Evolutionary conservation across 53 echinoderm and acorn worm species (phyloP), one percentile per base, ranked within the genome.

Genomic region (Glandiceps talaboti): DNA sequence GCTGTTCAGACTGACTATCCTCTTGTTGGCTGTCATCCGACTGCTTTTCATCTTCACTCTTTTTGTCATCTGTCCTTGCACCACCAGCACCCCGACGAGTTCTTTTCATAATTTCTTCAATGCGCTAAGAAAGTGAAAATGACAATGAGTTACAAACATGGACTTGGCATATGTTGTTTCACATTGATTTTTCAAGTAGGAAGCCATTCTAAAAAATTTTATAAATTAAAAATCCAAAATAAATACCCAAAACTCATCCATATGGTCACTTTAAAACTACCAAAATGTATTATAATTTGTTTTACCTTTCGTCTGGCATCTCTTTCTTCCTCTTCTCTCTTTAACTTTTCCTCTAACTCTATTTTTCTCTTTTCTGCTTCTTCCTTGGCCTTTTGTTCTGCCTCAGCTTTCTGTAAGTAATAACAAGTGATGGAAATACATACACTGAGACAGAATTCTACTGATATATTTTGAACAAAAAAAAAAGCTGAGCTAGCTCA

Each of bases 61-160:
- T 20, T 20, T 45, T 20, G 6, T 45, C 64, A 6, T 45, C 20
- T 6, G 6, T 45, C 64, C 64, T 20, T 45, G n/a, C n/a, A n/a
- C n/a, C n/a, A n/a, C n/a, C n/a, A n/a, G n/a, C n/a, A n/a, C 85
- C 86, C 33, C 87, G 80, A 74, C 97, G 84, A 29, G 97, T 92
- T 75, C 91, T 86, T 79, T 96, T 92, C 97, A 96, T 96, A 76
- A 96, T 96, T 74, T 92, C 92, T 83, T 96, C 97, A 28, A 96
- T 92, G 75, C 97, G 88, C 97, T 96, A 82, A 33, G 74, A 78
- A 33, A 31, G 6, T 12, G 64, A 45, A 6, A 45, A 45, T 20
- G 20, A 12, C 64, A 45, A 12, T 20, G 20, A 20, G 6, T 12
- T 45, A 12, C 64, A 45, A 45, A 6, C 64, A 45, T 45, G 64